Conservation (phyloP, 2,113 vertebrate genomes). For the Haliaeetus leucogaster region DNA sequence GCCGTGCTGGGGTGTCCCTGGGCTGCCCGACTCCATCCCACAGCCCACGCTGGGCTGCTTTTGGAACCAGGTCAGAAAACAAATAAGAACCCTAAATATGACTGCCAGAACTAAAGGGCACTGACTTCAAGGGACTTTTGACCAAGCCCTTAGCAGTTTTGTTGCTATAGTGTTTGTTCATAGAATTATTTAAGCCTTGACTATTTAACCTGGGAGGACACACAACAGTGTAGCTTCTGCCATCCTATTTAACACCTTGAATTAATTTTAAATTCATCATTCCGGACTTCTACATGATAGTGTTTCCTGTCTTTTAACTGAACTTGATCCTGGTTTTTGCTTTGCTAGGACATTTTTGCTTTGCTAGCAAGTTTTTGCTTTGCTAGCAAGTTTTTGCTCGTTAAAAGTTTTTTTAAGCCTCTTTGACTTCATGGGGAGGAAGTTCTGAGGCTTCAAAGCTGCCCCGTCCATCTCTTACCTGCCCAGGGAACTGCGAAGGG, state of each 20-base stretch:
- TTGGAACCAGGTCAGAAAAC: background rate
- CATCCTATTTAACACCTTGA: background rate
- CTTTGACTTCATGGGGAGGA: background rate
- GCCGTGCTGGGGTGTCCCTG: background rate
- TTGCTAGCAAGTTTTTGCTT: background rate
- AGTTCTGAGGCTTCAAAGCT: background rate
- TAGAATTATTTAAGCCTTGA: background rate
- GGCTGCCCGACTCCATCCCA: background rate
- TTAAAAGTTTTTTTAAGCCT: background rate
- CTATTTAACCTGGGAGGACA: background rate
- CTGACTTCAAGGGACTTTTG: background rate
- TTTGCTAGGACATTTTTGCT: background rate
- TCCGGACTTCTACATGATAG: too few relatives aligned
- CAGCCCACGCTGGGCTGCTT: background rate
- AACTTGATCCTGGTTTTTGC: background rate
- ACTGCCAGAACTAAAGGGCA: background rate
- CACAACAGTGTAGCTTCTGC: background rate
- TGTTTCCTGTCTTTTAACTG: background rate
- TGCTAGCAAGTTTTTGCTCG: background rate
- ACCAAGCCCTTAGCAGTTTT: too few relatives aligned
- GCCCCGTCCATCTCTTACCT: background rate
- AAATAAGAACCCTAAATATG: background rate
- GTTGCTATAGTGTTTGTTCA: background rate
- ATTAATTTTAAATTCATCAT: background rate
- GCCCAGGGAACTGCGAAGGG: background rate